These are phyloP conservation scores for Panurus biarmicus DNA, from an alignment of 2,113 vertebrate species.

Conservation along the genomic window DNA sequence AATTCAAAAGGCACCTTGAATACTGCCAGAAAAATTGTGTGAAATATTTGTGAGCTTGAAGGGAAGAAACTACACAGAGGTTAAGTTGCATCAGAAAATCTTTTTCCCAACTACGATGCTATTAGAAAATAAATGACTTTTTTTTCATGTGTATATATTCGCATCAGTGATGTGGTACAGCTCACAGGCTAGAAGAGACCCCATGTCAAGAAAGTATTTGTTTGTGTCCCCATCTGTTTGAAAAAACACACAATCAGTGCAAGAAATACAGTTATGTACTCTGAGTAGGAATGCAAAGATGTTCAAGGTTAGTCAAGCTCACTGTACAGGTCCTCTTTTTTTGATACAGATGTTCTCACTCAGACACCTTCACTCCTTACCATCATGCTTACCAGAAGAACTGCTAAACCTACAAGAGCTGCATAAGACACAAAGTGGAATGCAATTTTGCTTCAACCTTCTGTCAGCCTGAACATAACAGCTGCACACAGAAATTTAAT, in stretches of 20 bases:
- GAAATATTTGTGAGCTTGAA: neutral
- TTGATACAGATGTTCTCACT: neutral
- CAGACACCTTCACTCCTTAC: neutral
- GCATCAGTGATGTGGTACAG: neutral
- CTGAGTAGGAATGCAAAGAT: neutral
- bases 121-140: neutral
- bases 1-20: conserved; percentile 39
- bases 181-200: neutral
- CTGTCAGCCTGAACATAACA: neutral
- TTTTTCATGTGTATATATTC: neutral
- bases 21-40: conserved; percentile 4
- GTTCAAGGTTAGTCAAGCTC: neutral
- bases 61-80: neutral
- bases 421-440: neutral
- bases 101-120: neutral
- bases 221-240: neutral
- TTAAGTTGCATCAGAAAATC: neutral
- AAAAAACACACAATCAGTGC: neutral
- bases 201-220: neutral
- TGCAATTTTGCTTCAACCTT: neutral
- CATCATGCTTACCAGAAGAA: neutral
- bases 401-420: neutral
- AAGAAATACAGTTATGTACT: neutral
- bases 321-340: neutral
- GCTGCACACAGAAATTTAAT: neutral